Percentiles rank a stretch among this genome's conserved stretches.
These are phyloP conservation scores for Neodon shergylaensis DNA, from an alignment of 2,113 vertebrate genomes.

Conservation along the genomic window DNA sequence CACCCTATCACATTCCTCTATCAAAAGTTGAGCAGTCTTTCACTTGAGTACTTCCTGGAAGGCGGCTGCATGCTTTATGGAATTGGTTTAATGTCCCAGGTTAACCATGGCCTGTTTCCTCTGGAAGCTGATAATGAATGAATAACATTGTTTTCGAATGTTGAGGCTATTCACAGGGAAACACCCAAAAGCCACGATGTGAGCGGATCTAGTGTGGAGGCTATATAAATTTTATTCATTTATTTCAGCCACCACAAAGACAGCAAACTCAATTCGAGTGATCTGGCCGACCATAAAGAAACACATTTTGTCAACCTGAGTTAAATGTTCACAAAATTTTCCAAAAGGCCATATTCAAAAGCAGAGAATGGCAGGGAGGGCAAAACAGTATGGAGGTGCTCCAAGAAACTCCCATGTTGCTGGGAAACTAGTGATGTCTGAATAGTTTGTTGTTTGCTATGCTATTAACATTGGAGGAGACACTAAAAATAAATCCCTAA, in stretches of 20 bases:
- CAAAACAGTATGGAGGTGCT: neutral
- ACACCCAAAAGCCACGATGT: neutral
- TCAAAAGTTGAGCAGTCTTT: neutral
- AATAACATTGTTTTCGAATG: neutral
- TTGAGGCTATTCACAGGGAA: neutral
- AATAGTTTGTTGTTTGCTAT: neutral
- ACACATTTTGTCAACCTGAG: conserved; percentile 60
- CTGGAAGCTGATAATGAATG: neutral
- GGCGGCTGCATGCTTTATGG: neutral
- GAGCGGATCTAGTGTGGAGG: neutral
- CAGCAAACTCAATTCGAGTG: neutral
- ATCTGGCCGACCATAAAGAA: conserved; percentile 65
- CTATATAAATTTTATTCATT: conserved; percentile 4
- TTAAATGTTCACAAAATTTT: conserved; percentile 63
- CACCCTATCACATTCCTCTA: neutral
- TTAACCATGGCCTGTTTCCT: neutral
- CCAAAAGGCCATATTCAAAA: conserved; percentile 33
- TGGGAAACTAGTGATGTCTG: conserved; percentile 26
- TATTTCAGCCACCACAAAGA: conserved; percentile 44
- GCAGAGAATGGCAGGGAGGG: neutral
- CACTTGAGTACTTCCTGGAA: neutral
- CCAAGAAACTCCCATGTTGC: conserved; percentile 25
- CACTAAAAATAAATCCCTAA: neutral
- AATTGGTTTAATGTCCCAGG: neutral
- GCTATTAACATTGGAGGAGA: neutral